Evolutionary conservation across 1,140 invertebrate species (phyloP), one percentile per base, ranked within the genome.

Genomic region (Leptinotarsa lineolata): DNA sequence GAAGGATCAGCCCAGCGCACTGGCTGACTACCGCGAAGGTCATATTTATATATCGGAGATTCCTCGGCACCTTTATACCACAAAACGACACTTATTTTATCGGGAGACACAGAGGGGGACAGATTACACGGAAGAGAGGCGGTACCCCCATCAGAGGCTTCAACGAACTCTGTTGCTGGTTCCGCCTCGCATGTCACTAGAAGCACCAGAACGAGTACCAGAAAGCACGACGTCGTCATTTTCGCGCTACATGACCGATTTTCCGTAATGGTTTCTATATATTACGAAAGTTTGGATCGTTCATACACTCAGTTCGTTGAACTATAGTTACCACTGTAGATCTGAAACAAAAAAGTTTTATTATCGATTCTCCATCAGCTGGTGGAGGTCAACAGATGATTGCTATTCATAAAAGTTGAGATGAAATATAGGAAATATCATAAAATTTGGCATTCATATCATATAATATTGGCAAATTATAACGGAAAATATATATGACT

Each of bases 111-210:
- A 6, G 85, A 85, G 0, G 89, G 86, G n/a, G 86, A 82, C 18
- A 92, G 83, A 80, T 92, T 88, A 81, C 92, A 94, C 59, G 88
- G 88, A 64, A 94, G 85, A 48, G 86, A 86, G 2, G 88, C 89
- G 73, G 86, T 88, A 71, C 89, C 88, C 15, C 89, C 90, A 72
- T 91, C 88, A 39, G 92, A 87, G 4, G 89, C 89, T 75, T 89
- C 87, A 72, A 89, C 86, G 65, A 81, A 79, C 70, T 83, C 82
- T n/a, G 79, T 80, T 2, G 80, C 80, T 63, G 76, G 76, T 75
- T 80, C 81, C 13, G 79, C 79, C 30, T 79, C 80, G 73, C 80
- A 81, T 18, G 79, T 80, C 54, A 81, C 80, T 59, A 81, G 70
- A 24, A 81, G 75, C 60, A 81, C 79, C 21, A 81, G 70, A 21